Conservation (phyloP, 2,888 invertebrate species). For the Cyclophora albipunctata region DNA sequence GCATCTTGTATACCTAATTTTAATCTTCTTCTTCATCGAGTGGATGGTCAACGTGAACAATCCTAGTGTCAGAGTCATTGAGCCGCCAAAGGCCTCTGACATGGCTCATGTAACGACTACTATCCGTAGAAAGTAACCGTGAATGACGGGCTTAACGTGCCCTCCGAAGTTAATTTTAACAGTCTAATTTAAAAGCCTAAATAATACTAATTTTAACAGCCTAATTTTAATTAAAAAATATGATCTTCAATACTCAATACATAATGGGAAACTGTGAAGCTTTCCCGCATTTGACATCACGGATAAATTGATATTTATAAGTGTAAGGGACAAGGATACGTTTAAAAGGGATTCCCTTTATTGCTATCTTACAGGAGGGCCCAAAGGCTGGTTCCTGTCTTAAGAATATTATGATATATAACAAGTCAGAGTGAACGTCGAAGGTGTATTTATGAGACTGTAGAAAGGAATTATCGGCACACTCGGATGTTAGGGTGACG, state of each 20-base stretch:
- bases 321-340: slow-evolving; percentile 66
- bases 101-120: no score
- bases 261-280: slow-evolving; percentile 64
- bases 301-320: slow-evolving; percentile 76
- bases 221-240: no score
- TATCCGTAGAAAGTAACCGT: no score
- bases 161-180: no score
- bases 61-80: no score
- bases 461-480: slow-evolving; percentile 62
- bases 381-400: slow-evolving; percentile 62
- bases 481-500: slow-evolving; percentile 65
- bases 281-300: slow-evolving; percentile 62
- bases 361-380: slow-evolving; percentile 60
- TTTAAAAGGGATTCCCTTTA: slow-evolving; percentile 74
- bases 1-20: no score
- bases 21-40: no score
- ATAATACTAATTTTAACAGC: no score
- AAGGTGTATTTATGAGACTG: slow-evolving; percentile 69
- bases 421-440: slow-evolving; percentile 65
- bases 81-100: no score
- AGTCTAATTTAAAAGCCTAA: no score
- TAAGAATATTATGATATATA: slow-evolving; percentile 71
- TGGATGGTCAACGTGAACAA: no score
- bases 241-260: slow-evolving; percentile 34
- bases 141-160: no score